Conservation (phyloP, 1,140 invertebrate genomes). For the Drosophila guanche region DNA sequence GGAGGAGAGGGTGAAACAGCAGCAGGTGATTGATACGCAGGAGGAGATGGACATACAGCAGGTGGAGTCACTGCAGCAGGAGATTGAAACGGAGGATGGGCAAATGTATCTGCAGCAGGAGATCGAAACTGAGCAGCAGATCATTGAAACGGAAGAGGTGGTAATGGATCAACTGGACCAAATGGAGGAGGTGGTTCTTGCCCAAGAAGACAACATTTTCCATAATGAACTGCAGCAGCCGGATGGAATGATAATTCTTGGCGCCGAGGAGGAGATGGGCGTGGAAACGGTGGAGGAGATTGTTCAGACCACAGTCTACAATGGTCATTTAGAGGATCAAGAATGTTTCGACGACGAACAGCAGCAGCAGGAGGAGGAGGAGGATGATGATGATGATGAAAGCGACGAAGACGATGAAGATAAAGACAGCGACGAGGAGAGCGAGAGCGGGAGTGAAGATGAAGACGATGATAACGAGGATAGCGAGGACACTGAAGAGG, state of each 20-base stretch:
- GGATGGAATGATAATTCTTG: conserved; percentile 54
- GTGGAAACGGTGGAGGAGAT: conserved; percentile 14
- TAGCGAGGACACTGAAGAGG: conserved; percentile 18
- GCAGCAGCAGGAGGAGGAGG: conserved; percentile 8
- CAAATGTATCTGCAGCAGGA: neutral
- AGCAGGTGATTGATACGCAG: neutral
- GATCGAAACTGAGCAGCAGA: neutral
- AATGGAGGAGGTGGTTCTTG: conserved; percentile 11
- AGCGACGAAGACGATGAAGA: conserved; percentile 19
- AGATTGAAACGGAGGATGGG: neutral
- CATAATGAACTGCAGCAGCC: conserved; percentile 49
- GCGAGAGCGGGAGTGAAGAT: neutral
- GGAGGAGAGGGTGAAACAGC: conserved; percentile 7
- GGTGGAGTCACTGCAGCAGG: neutral
- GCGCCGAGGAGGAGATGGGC: conserved; percentile 44
- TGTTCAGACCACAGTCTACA: conserved; percentile 29
- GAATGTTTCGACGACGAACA: neutral
- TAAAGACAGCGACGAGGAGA: conserved; percentile 13
- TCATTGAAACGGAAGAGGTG: conserved; percentile 1
- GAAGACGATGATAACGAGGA: neutral
- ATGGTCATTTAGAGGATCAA: conserved; percentile 25
- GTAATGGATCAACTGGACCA: neutral
- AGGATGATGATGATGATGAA: conserved; percentile 17
- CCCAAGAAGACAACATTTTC: conserved; percentile 32
- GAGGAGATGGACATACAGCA: too few species aligned